phyloP scores from a whole-genome alignment of 1,140 invertebrate species.

The Tetramorium parvispinum region DNA sequence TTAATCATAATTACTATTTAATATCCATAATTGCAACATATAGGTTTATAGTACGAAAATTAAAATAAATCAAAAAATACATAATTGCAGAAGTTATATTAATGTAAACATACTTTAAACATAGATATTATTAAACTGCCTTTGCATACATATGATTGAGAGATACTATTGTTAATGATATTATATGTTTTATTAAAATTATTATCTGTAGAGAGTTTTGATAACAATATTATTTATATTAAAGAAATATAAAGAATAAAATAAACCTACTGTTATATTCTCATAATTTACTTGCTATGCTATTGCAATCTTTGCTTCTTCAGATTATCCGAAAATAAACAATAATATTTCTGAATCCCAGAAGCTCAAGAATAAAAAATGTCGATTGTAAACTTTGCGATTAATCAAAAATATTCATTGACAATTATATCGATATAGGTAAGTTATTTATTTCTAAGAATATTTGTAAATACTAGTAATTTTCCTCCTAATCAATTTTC shows the following conservation, averaged over 20 bases:
- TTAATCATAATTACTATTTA: constrained; percentile 70
- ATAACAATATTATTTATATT: constrained; percentile 57
- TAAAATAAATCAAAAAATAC: constrained; percentile 65
- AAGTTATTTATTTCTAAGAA: constrained; percentile 62
- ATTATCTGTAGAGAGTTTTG: constrained; percentile 5
- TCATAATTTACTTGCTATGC: constrained; percentile 63
- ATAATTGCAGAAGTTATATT: constrained; percentile 46
- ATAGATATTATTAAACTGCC: constrained; percentile 67
- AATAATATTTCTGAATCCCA: constrained; percentile 69
- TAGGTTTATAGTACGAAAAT: constrained; percentile 66
- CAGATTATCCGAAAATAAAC: constrained; percentile 71
- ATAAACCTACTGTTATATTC: constrained; percentile 2
- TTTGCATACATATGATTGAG: constrained; percentile 51
- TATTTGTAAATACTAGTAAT: constrained; percentile 51
- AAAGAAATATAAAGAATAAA: not conserved
- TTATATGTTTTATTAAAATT: constrained; percentile 49
- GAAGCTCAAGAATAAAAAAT: constrained; percentile 52
- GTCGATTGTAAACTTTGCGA: constrained; percentile 67
- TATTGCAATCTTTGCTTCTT: constrained; percentile 68
- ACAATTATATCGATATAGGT: constrained; percentile 71
- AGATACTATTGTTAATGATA: constrained; percentile 37
- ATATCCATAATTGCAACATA: constrained; percentile 60
- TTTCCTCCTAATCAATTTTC: constrained; percentile 35
- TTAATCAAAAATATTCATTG: constrained; percentile 73
- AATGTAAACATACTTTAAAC: constrained; percentile 37